These are phyloP conservation scores for Pherbina coryleti DNA, from an alignment of 2,888 invertebrate species.

Conservation along the genomic window DNA sequence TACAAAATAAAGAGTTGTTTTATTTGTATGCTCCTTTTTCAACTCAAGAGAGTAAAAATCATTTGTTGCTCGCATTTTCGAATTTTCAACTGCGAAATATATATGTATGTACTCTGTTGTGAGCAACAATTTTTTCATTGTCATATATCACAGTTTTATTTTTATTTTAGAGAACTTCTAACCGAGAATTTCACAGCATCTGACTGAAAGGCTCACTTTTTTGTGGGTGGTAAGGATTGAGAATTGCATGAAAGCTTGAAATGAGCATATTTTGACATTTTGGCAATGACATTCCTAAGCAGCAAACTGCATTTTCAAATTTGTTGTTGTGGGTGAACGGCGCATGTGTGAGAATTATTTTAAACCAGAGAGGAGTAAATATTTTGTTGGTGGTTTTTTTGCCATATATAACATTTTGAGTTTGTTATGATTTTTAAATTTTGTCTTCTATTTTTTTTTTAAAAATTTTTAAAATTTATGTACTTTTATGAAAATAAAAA, in stretches of 20 bases:
- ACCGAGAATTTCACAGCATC: background rate
- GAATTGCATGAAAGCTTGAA: background rate
- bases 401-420: too few relatives aligned
- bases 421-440: too few relatives aligned
- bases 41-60: background rate
- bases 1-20: too few relatives aligned
- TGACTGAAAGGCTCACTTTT: background rate
- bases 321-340: background rate
- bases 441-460: too few relatives aligned
- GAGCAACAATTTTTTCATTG: conserved; percentile 9
- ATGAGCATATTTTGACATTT: conserved; percentile 45
- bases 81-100: background rate
- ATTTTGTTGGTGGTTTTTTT: too few relatives aligned
- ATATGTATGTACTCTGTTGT: background rate
- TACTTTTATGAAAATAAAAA: too few relatives aligned
- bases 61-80: conserved; percentile 10
- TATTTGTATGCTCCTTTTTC: background rate
- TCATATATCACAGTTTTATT: background rate
- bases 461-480: too few relatives aligned
- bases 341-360: background rate
- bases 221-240: background rate
- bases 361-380: background rate
- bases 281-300: conserved; percentile 45
- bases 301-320: background rate
- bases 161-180: background rate